A percentile compares a stretch with the other conserved stretches of the same genome.
phyloP scores from a whole-genome alignment of 2,888 invertebrate genomes.

The Molorchus minor region DNA sequence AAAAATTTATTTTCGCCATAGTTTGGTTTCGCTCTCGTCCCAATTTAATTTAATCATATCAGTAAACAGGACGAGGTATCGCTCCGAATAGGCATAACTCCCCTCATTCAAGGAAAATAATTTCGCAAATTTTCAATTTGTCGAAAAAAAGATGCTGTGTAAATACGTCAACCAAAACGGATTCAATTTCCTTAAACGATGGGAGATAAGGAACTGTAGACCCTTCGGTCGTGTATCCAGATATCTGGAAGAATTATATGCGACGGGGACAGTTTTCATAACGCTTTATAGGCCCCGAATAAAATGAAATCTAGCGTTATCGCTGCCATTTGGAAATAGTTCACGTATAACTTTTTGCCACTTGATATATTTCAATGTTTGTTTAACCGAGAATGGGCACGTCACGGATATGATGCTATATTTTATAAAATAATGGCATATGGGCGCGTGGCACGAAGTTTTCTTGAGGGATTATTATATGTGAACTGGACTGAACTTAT shows the following conservation, averaged over 20 bases:
- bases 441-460: not conserved
- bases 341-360: conserved; percentile 24
- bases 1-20: too few relatives aligned
- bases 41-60: too few relatives aligned
- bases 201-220: conserved; percentile 3
- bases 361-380: conserved; percentile 21
- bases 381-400: conserved; percentile 17
- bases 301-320: conserved; percentile 32
- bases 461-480: not conserved
- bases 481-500: too few relatives aligned
- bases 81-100: not conserved
- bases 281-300: conserved; percentile 25
- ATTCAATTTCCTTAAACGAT: conserved; percentile 18
- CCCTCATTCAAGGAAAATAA: not conserved
- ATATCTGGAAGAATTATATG: conserved; percentile 22
- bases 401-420: not conserved
- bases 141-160: not conserved
- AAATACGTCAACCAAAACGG: conserved; percentile 12
- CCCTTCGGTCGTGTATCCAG: not conserved
- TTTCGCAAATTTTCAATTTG: conserved; percentile 11
- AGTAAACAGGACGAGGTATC: too few relatives aligned
- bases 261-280: conserved; percentile 12
- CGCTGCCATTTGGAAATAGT: conserved; percentile 25
- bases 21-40: too few relatives aligned
- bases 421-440: not conserved